Evolutionary conservation across 1,140 invertebrate genomes (phyloP).

Genomic region (Drosophila hydei): DNA sequence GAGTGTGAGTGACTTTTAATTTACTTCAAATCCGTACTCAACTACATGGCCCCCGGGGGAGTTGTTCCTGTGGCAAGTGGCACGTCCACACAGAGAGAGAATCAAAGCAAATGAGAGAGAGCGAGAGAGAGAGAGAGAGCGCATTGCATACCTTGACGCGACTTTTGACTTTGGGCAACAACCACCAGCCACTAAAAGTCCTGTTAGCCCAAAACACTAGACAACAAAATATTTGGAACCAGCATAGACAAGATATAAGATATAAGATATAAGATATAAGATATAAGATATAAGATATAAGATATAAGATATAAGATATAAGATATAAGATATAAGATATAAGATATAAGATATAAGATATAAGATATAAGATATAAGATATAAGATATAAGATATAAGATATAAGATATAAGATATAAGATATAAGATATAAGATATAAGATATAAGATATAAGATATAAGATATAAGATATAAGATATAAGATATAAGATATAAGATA

Average conservation of each 20-base stretch:
- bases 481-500: no score
- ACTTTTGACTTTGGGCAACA: constrained; percentile 58
- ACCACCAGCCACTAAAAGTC: constrained; percentile 43
- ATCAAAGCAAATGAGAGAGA: constrained; percentile 3
- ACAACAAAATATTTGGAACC: not conserved
- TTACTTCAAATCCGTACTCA: constrained; percentile 83
- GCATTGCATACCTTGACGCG: constrained; percentile 42
- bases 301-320: no score
- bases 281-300: no score
- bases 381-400: no score
- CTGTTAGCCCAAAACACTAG: constrained; percentile 39
- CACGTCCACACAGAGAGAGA: constrained; percentile 23
- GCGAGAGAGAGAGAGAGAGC: not conserved
- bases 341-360: no score
- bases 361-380: no score
- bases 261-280: no score
- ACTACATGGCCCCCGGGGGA: constrained; percentile 76
- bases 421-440: no score
- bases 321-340: no score
- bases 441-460: no score
- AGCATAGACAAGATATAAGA: not conserved
- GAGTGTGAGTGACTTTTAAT: constrained; percentile 83
- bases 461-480: no score
- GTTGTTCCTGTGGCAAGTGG: constrained; percentile 60
- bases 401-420: no score